Conservation (phyloP, 2,888 invertebrate species). For the Taenaris catops region DNA sequence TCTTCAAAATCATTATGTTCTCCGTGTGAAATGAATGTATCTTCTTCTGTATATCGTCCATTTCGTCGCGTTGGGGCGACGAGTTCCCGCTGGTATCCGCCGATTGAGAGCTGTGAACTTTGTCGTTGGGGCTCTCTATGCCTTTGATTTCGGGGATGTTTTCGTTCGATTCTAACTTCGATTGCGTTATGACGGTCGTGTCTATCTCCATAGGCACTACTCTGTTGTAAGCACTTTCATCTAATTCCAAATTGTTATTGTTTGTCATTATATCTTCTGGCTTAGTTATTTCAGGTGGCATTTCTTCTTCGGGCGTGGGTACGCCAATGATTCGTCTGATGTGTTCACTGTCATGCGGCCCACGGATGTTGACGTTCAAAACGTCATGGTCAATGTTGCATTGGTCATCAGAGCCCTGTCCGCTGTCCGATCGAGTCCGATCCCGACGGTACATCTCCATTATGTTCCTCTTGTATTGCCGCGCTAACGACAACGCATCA, state of each 20-base stretch:
- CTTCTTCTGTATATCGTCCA: constrained; percentile 82
- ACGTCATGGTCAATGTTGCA: constrained; percentile 59
- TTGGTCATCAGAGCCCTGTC: constrained; percentile 67
- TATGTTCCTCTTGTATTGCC: constrained; percentile 60
- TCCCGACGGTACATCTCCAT: constrained; percentile 66
- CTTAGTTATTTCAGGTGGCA: constrained; percentile 48
- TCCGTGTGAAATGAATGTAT: constrained; percentile 82
- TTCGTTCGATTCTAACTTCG: constrained; percentile 55
- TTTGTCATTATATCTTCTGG: constrained; percentile 48
- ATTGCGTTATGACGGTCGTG: constrained; percentile 53
- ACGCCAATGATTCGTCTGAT: constrained; percentile 68
- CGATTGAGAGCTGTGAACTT: constrained; percentile 56
- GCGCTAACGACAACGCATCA: constrained; percentile 41
- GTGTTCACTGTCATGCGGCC: constrained; percentile 57
- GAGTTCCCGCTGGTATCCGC: constrained; percentile 73
- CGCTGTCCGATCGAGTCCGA: constrained; percentile 65
- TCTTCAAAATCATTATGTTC: constrained; percentile 80
- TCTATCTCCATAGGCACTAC: constrained; percentile 71
- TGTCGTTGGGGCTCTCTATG: constrained; percentile 56
- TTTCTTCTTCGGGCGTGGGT: constrained; percentile 58
- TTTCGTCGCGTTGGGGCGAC: constrained; percentile 74
- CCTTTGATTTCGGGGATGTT: constrained; percentile 43
- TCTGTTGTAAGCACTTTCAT: constrained; percentile 58
- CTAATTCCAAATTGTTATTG: constrained; percentile 58
- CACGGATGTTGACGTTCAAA: constrained; percentile 56